Evolutionary conservation across 1,140 invertebrate genomes (phyloP), one percentile per base, ranked within the genome.

Genomic region (Druon quercuslanigerum): DNA sequence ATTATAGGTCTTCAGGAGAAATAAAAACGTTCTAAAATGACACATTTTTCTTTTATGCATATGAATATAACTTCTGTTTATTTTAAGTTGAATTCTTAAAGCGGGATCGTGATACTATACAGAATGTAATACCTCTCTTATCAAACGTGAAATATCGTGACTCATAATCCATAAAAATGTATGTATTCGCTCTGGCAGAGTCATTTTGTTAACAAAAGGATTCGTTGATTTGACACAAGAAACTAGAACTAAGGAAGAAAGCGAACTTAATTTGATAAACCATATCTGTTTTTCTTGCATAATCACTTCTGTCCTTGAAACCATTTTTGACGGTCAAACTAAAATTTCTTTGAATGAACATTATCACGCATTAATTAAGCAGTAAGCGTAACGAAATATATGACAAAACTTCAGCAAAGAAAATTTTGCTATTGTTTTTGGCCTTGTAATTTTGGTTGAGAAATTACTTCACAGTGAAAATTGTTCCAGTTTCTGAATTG

Each of bases 101-200:
- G 40, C 13, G 56, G 40, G 40, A 66, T 66, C 57, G 57, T 66
- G 57, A 66, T 66, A 33, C 40, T 25, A 33, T 25, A 66, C 40
- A 4, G 20, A 56, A 17, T 19, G 19, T n/a, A 66, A 66, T 14
- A 20, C 20, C 3, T 40, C 2, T 66, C 19, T 66, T 66, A 33
- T 66, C 20, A 13, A 13, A 16, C 13, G 13, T 14, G 6, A 14
- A 8, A 66, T 33, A 66, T 17, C 6, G 12, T 54, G 51, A 54
- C 51, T 54, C 51, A 54, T 16, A 54, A 54, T 54, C 51, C 17
- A 54, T 54, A 16, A n/a, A 54, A 17, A 17, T 54, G 12, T 57
- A 25, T 25, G 25, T 33, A 33, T 33, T 33, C 25, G 3, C 25
- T 33, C 25, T 33, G 25, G 25, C 2, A 33, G 5, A 33, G 25